Evolutionary conservation across 2,113 vertebrate species (phyloP).

Genomic region (Chloropsis hardwickii): DNA sequence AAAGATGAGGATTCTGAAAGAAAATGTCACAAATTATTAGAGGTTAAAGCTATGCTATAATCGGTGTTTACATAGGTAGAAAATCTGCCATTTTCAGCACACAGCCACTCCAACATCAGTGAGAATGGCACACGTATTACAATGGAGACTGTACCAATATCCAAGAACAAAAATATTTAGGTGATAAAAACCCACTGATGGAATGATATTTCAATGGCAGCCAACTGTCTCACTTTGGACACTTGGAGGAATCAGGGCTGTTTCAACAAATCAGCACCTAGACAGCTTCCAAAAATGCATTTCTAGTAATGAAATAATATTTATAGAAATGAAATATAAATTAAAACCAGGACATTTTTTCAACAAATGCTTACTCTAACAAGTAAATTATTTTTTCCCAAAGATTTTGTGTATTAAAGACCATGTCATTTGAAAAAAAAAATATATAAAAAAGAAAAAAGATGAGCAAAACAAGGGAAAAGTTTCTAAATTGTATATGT

Average conservation of each 20-base stretch:
- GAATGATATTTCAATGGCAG: not conserved
- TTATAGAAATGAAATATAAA: not conserved
- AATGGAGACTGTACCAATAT: not conserved
- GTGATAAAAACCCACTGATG: not conserved
- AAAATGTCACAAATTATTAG: not conserved
- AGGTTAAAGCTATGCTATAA: not conserved
- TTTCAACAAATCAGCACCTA: not conserved
- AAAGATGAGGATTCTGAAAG: not conserved
- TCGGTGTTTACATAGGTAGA: not conserved
- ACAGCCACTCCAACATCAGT: not conserved
- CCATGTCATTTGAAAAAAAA: not conserved
- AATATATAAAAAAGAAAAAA: not conserved
- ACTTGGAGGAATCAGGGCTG: not conserved
- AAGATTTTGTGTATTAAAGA: not conserved
- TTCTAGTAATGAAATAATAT: not conserved
- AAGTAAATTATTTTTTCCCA: not conserved
- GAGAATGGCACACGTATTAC: accelerated
- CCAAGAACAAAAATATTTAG: not conserved
- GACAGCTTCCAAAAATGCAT: not conserved
- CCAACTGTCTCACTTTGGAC: not conserved
- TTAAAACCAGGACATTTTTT: not conserved
- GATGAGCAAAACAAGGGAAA: not conserved
- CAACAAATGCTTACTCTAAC: not conserved
- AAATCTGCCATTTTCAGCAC: not conserved
- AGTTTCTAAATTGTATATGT: not conserved